A percentile compares a stretch with the other conserved stretches of the same genome.
Conservation (phyloP, 1,140 invertebrate species). For the Rhopalosiphum maidis region DNA sequence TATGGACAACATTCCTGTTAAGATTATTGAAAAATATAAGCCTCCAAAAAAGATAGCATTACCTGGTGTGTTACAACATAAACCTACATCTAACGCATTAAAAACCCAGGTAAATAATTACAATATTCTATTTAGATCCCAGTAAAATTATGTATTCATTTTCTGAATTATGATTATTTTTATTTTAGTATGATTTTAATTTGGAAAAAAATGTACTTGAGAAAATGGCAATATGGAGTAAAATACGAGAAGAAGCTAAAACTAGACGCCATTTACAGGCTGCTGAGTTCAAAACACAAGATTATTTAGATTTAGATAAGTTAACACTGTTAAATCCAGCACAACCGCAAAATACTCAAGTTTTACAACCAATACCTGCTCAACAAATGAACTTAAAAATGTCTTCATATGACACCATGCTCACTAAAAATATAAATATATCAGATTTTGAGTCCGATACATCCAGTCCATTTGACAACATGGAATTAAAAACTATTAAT, state of each 20-base stretch:
- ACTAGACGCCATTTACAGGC: neutral
- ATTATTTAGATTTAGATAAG: conserved; percentile 42
- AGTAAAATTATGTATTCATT: neutral
- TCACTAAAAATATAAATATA: conserved; percentile 66
- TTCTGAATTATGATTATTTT: conserved; percentile 58
- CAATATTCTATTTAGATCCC: neutral
- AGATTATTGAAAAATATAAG: conserved; percentile 85
- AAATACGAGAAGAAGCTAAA: conserved; percentile 64
- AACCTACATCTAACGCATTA: conserved; percentile 33
- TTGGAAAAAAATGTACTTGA: conserved; percentile 74
- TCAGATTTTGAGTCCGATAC: conserved; percentile 88
- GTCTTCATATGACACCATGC: conserved; percentile 30
- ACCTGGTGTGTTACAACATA: conserved; percentile 55
- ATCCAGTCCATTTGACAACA: conserved; percentile 88
- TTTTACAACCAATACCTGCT: conserved; percentile 62
- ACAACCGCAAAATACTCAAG: conserved; percentile 33
- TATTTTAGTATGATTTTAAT: conserved; percentile 72
- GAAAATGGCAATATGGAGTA: conserved; percentile 73
- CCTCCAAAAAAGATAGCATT: conserved; percentile 73
- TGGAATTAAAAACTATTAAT: conserved; percentile 89
- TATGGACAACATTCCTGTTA: conserved; percentile 68
- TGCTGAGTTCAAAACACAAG: conserved; percentile 28
- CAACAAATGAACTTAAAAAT: conserved; percentile 59
- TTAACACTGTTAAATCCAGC: conserved; percentile 14
- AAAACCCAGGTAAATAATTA: conserved; percentile 9